These are phyloP conservation scores for Cremastinae sp. DNA, from an alignment of 2,888 invertebrate species.

Conservation along the genomic window DNA sequence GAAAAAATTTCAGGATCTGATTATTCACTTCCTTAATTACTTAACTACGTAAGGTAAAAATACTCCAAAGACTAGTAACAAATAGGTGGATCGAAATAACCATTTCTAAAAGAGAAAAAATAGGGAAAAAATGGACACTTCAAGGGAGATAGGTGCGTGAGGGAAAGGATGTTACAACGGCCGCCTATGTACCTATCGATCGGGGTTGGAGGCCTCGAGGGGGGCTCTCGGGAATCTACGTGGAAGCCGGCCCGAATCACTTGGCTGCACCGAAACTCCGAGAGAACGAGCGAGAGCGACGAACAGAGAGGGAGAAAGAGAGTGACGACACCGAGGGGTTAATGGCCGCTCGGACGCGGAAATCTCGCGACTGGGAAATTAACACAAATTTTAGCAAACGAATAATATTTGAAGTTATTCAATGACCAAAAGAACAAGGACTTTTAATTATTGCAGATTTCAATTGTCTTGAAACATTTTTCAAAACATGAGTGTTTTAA, in stretches of 20 bases:
- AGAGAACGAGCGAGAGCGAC: constrained; percentile 32
- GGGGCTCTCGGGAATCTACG: constrained; percentile 54
- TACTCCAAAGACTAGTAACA: no score
- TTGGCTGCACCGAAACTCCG: constrained; percentile 61
- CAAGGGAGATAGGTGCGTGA: background rate
- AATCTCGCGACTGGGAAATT: constrained; percentile 42
- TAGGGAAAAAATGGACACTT: background rate
- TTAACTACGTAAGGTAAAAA: no score
- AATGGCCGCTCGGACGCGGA: constrained; percentile 57
- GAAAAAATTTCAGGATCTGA: no score
- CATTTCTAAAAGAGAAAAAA: no score
- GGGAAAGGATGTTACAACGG: constrained; percentile 10
- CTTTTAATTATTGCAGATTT: no score
- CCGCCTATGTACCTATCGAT: constrained; percentile 62
- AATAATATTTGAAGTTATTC: no score
- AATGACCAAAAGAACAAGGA: no score
- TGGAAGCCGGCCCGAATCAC: constrained; percentile 61
- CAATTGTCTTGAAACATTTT: no score
- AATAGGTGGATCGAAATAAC: no score
- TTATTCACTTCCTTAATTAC: no score
- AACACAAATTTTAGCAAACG: background rate
- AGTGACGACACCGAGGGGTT: constrained; percentile 55
- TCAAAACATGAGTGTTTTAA: no score
- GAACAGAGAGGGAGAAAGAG: constrained; percentile 40
- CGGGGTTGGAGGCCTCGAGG: constrained; percentile 59